Percentiles rank a stretch among this genome's conserved stretches.
phyloP scores from a whole-genome alignment of 1,140 invertebrate genomes.

The Coenobita brevimanus region DNA sequence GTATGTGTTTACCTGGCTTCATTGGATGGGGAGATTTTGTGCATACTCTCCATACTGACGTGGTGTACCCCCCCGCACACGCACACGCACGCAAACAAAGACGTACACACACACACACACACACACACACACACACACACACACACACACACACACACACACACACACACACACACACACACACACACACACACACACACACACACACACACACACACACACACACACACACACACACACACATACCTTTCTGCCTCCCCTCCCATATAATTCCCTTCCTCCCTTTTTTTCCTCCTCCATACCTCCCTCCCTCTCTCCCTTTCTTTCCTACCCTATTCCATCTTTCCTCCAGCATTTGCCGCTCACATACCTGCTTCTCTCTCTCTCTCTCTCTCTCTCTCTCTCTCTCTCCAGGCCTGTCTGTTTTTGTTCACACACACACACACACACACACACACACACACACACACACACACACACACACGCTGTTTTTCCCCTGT shows the following conservation, averaged over 20 bases:
- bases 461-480: not conserved
- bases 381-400: slow-evolving; percentile 1
- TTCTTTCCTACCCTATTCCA: not conserved
- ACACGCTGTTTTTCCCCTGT: no score
- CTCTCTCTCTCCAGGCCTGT: not conserved
- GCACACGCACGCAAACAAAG: no score
- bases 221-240: slow-evolving; percentile 19
- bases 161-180: slow-evolving; percentile 24
- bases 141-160: slow-evolving; percentile 15
- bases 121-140: no score
- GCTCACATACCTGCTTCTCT: not conserved
- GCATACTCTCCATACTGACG: no score
- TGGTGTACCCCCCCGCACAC: no score
- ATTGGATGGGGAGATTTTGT: no score
- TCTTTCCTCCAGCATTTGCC: not conserved
- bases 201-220: slow-evolving; percentile 25
- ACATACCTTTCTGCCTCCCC: not conserved
- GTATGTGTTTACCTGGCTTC: no score
- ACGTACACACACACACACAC: no score
- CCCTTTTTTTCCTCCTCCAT: not conserved
- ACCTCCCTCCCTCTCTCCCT: slow-evolving; percentile 10
- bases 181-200: slow-evolving; percentile 27
- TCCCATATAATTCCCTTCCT: not conserved
- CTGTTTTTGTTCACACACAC: not conserved
- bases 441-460: not conserved